Evolutionary conservation across 2,888 invertebrate genomes (phyloP).

Genomic region (Julus scanicus): DNA sequence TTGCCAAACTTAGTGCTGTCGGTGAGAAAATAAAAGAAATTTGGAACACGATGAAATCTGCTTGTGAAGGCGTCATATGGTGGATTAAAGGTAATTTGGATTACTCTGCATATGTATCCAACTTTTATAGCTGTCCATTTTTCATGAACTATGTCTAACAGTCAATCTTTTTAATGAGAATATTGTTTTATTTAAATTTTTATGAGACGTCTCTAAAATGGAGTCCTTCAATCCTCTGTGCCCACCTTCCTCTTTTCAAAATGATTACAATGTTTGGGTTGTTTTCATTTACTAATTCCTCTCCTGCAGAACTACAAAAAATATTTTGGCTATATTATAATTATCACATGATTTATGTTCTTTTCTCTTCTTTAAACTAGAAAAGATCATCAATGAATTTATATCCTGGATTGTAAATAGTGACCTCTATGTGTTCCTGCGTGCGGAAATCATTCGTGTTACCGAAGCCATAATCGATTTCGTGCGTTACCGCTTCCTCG

Average conservation of each 20-base stretch:
- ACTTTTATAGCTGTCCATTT: too few species aligned
- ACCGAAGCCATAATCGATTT: neutral
- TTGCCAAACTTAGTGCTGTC: slow-evolving; percentile 38
- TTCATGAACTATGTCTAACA: too few species aligned
- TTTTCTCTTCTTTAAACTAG: neutral
- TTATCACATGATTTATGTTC: neutral
- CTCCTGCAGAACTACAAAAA: too few species aligned
- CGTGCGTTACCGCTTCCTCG: neutral
- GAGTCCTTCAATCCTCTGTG: too few species aligned
- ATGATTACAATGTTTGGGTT: too few species aligned
- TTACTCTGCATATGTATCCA: neutral
- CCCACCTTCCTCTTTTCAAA: too few species aligned
- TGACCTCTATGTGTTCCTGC: slow-evolving; percentile 49
- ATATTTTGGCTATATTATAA: neutral
- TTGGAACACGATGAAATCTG: neutral
- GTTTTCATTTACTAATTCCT: too few species aligned
- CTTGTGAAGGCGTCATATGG: neutral
- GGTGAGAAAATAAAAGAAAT: slow-evolving; percentile 48
- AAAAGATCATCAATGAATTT: slow-evolving; percentile 44
- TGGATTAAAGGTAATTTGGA: slow-evolving; percentile 49
- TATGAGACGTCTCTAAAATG: too few species aligned
- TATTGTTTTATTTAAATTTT: too few species aligned
- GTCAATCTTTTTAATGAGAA: too few species aligned
- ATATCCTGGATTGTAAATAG: slow-evolving; percentile 52
- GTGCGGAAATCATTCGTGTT: neutral